Evolutionary conservation across 1,140 invertebrate genomes (phyloP).

Genomic region (Cydia fagiglandana): DNA sequence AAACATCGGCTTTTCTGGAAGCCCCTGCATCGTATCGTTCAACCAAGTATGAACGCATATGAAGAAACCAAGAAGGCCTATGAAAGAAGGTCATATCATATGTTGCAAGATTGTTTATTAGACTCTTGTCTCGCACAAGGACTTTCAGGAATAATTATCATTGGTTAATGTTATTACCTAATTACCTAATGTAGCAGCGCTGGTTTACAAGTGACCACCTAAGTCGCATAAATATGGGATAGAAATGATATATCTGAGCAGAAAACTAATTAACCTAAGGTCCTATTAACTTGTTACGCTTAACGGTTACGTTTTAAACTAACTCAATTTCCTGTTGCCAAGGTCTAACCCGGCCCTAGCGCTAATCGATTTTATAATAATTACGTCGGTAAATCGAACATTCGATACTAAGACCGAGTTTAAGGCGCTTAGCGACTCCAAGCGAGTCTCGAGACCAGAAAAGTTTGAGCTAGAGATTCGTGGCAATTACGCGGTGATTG

Average conservation of each 20-base stretch:
- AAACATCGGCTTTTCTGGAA: no score
- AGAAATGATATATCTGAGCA: slow-evolving; percentile 10
- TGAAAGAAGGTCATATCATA: no score
- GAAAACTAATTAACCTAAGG: slow-evolving; percentile 1
- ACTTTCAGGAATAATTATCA: not conserved
- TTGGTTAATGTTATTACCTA: not conserved
- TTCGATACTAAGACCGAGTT: not conserved
- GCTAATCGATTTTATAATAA: slow-evolving; percentile 25
- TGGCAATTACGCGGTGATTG: not conserved
- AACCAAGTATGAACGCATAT: no score
- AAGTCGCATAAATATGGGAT: not conserved
- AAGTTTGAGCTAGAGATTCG: no score
- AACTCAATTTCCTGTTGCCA: slow-evolving; percentile 27
- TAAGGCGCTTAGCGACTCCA: no score
- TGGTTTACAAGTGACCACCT: not conserved
- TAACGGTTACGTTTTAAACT: not conserved
- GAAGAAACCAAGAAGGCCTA: no score
- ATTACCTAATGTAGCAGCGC: not conserved
- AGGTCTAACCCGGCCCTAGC: slow-evolving; percentile 19
- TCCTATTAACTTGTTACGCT: slow-evolving; percentile 22
- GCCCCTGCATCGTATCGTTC: no score
- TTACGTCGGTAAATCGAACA: slow-evolving; percentile 30
- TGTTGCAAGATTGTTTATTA: no score
- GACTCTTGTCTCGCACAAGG: not conserved
- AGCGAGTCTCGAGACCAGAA: no score